Evolutionary conservation across 2,113 vertebrate species (phyloP).

Genomic region (Thoracochromis brauschi): DNA sequence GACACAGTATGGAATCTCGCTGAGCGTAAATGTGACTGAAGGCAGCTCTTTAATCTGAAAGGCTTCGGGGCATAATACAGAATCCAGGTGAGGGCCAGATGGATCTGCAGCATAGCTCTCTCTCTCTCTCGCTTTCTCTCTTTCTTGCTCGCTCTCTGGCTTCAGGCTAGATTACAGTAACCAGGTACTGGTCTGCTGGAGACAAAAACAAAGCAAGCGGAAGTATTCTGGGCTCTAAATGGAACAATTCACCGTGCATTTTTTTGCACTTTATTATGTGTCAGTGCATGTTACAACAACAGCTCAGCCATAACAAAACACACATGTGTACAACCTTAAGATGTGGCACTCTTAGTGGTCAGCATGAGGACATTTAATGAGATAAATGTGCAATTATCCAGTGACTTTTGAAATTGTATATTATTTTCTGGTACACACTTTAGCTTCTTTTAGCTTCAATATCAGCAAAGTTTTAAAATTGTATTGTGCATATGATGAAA

Average conservation of each 20-base stretch:
- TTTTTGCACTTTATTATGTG: neutral
- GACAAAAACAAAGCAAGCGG: slow-evolving; percentile 17
- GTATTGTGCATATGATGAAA: neutral
- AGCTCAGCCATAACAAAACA: neutral
- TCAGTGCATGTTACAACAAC: neutral
- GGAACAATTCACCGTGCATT: neutral
- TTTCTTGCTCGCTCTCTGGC: neutral
- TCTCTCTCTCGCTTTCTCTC: neutral
- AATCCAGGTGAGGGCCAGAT: slow-evolving; percentile 23
- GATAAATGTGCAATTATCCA: neutral
- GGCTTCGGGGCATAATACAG: neutral
- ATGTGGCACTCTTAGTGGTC: neutral
- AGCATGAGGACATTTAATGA: neutral
- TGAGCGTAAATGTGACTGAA: neutral
- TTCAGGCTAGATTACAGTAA: slow-evolving; percentile 14
- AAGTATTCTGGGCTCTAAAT: neutral
- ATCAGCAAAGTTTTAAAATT: neutral
- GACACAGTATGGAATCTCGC: neutral
- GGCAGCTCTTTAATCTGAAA: neutral
- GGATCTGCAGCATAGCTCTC: neutral
- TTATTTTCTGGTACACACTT: neutral
- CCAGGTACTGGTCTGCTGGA: neutral
- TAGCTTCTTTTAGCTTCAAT: neutral
- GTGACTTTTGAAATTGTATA: neutral
- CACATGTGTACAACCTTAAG: neutral